phyloP scores from a whole-genome alignment of 2,888 invertebrate species.

The Thera britannica region DNA sequence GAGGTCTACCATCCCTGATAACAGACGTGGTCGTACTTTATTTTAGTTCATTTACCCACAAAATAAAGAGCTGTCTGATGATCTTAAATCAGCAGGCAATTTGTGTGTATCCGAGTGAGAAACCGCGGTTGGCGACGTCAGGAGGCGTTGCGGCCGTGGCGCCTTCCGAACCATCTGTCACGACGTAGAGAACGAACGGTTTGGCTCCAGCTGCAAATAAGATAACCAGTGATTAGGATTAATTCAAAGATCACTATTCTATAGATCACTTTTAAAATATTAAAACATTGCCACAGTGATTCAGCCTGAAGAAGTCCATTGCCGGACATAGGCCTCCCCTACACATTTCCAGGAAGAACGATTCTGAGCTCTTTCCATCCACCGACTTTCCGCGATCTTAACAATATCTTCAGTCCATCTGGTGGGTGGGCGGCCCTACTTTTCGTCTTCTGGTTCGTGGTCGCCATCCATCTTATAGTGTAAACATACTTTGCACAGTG shows the following conservation, averaged over 20 bases:
- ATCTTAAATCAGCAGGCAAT: slow-evolving; percentile 80
- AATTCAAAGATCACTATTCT: too few species aligned
- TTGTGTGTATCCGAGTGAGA: slow-evolving; percentile 88
- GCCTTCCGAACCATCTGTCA: slow-evolving; percentile 87
- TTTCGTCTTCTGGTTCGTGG: too few species aligned
- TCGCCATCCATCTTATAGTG: too few species aligned
- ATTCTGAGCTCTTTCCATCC: too few species aligned
- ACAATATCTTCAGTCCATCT: too few species aligned
- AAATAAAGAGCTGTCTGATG: neutral
- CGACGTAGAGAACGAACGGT: slow-evolving; percentile 90
- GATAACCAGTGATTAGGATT: neutral
- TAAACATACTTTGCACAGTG: slow-evolving; percentile 85
- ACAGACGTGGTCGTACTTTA: neutral
- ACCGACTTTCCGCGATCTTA: too few species aligned
- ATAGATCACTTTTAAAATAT: too few species aligned
- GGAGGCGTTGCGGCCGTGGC: slow-evolving; percentile 70
- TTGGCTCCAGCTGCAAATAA: slow-evolving; percentile 83
- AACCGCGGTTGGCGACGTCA: slow-evolving; percentile 91
- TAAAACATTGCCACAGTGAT: too few species aligned
- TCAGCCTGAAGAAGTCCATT: too few species aligned
- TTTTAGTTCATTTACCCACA: neutral
- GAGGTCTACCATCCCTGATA: neutral
- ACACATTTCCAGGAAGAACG: too few species aligned
- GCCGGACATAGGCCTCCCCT: too few species aligned
- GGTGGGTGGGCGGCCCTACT: too few species aligned